Conservation (phyloP, 2,113 vertebrate species). For the Actenoides hombroni region DNA sequence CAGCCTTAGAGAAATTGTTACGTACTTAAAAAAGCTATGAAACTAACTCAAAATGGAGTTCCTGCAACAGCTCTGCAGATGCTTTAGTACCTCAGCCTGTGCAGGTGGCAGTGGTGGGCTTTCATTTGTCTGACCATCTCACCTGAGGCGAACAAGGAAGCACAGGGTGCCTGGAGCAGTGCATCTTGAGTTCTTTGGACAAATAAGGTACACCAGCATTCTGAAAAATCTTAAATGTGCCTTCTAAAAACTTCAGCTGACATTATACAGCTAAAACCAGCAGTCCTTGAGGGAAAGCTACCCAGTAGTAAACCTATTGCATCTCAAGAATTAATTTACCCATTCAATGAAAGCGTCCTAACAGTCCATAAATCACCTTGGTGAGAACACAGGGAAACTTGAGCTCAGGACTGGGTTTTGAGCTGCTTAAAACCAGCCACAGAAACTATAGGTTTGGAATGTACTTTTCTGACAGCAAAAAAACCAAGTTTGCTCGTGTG, state of each 20-base stretch:
- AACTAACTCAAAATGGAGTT: background rate
- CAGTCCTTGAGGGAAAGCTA: background rate
- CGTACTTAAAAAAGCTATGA: background rate
- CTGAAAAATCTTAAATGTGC: background rate
- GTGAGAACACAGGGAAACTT: background rate
- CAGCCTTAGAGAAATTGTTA: background rate
- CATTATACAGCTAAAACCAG: rapidly evolving
- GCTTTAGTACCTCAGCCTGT: background rate
- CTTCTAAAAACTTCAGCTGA: background rate
- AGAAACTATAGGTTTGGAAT: background rate
- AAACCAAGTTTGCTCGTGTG: background rate
- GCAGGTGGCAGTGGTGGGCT: background rate
- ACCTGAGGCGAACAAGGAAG: background rate
- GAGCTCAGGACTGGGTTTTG: background rate
- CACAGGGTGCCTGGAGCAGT: rapidly evolving
- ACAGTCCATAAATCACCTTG: rapidly evolving
- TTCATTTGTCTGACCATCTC: too few relatives aligned
- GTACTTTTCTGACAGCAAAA: background rate
- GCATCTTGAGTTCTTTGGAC: rapidly evolving
- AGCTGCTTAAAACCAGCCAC: background rate
- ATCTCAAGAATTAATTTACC: background rate
- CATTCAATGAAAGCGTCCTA: background rate
- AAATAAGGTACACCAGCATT: rapidly evolving
- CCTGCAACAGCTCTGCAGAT: background rate
- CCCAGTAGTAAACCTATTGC: background rate